Conservation (phyloP, 2,113 vertebrate species). For the Campylomormyrus numenius region DNA sequence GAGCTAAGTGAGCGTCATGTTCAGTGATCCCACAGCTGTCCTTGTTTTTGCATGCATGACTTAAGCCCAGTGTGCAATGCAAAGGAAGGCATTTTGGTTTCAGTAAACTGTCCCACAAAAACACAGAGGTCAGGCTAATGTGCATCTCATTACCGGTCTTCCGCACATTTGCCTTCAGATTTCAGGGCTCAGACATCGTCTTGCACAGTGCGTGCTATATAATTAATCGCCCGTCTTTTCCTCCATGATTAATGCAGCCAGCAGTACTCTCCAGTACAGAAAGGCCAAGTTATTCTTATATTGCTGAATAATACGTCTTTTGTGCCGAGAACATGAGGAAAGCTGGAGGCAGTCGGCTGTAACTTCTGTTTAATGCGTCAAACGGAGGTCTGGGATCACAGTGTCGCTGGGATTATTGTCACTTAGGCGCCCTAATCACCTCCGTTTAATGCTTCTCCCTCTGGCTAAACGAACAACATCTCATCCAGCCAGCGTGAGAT, state of each 20-base stretch:
- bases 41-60: conserved; percentile 35
- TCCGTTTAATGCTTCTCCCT: neutral
- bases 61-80: neutral
- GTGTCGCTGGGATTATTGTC: neutral
- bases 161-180: conserved; percentile 15
- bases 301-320: conserved; percentile 40
- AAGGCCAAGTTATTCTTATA: conserved; percentile 27
- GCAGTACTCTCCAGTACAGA: neutral
- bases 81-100: neutral
- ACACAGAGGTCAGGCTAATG: neutral
- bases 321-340: conserved; percentile 26
- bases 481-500: neutral
- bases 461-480: neutral
- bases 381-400: neutral
- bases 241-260: neutral
- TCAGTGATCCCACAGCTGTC: conserved; percentile 30
- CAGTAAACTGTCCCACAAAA: neutral
- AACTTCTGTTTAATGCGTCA: neutral
- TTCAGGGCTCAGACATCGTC: conserved; percentile 17
- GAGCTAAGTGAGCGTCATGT: conserved; percentile 44
- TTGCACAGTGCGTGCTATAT: conserved; percentile 20
- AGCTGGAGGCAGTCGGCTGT: neutral
- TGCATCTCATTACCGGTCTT: neutral
- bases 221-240: conserved; percentile 36
- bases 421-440: neutral